Evolutionary conservation across 2,888 invertebrate genomes (phyloP).

Genomic region (Mythimna lalbum): DNA sequence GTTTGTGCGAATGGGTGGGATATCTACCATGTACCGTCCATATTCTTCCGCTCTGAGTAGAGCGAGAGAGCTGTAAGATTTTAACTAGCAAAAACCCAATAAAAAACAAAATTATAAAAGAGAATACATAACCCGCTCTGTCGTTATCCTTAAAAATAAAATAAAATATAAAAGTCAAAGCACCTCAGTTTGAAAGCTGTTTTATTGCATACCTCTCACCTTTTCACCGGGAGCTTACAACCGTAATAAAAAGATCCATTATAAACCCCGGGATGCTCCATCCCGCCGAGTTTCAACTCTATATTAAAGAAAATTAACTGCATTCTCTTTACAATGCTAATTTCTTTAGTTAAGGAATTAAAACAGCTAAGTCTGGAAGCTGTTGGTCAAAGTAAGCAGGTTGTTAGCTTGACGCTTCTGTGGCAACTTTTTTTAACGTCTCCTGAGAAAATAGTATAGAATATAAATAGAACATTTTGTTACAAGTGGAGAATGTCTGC

Average conservation of each 20-base stretch:
- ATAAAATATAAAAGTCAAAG: constrained; percentile 18
- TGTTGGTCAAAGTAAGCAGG: constrained; percentile 9
- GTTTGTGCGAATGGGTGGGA: too few relatives aligned
- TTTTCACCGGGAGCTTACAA: constrained; percentile 35
- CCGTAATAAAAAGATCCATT: constrained; percentile 53
- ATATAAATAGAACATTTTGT: not conserved
- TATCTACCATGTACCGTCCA: too few relatives aligned
- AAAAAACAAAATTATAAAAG: too few relatives aligned
- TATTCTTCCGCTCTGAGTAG: too few relatives aligned
- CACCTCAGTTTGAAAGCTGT: constrained; percentile 38
- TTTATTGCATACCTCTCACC: constrained; percentile 52
- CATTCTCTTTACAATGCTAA: constrained; percentile 38
- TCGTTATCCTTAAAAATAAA: constrained; percentile 15
- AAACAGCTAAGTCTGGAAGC: constrained; percentile 13
- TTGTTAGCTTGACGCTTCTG: not conserved
- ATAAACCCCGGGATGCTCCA: constrained; percentile 23
- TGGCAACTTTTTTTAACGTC: not conserved
- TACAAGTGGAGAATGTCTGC: not conserved
- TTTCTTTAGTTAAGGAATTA: constrained; percentile 34
- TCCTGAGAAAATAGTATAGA: not conserved
- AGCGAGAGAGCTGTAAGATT: too few relatives aligned
- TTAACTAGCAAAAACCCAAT: too few relatives aligned
- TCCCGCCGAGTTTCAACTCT: constrained; percentile 32
- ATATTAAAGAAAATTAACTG: constrained; percentile 33
- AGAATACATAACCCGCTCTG: constrained; percentile 4